phyloP scores from a whole-genome alignment of 2,113 vertebrate genomes.

The Camelus bactrianus region DNA sequence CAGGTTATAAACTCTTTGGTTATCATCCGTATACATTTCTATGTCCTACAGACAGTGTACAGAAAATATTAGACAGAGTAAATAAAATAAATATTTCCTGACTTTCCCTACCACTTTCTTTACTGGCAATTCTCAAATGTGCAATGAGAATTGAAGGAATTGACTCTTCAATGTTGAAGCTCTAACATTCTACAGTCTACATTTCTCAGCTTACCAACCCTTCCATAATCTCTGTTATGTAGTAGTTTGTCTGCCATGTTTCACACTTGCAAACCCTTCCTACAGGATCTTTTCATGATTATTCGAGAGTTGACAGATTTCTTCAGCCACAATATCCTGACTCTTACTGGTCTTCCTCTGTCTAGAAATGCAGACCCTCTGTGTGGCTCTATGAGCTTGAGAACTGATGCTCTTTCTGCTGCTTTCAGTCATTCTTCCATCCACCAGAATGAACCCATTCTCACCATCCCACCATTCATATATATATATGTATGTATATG shows the following conservation, averaged over 20 bases:
- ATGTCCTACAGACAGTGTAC: background rate
- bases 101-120: too few species aligned
- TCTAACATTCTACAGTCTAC: too few species aligned
- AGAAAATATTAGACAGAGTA: background rate
- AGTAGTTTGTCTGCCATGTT: background rate
- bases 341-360: background rate
- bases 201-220: background rate
- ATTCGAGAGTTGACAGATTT: background rate
- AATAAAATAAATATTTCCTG: background rate
- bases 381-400: background rate
- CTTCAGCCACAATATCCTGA: background rate
- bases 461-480: background rate
- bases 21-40: background rate
- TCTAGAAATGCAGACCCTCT: constrained; percentile 28
- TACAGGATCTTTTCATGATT: background rate
- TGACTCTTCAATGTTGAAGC: background rate
- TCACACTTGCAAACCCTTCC: background rate
- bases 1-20: background rate
- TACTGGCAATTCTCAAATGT: background rate
- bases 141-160: background rate
- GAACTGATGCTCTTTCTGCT: background rate
- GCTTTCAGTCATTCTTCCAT: rapidly evolving
- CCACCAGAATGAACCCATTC: background rate
- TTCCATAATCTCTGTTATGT: background rate
- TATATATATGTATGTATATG: too few species aligned